Base-by-base conservation (phyloP, 2,797 vertebrate species). In the Microctenopoma stevenorrisi region DNA sequence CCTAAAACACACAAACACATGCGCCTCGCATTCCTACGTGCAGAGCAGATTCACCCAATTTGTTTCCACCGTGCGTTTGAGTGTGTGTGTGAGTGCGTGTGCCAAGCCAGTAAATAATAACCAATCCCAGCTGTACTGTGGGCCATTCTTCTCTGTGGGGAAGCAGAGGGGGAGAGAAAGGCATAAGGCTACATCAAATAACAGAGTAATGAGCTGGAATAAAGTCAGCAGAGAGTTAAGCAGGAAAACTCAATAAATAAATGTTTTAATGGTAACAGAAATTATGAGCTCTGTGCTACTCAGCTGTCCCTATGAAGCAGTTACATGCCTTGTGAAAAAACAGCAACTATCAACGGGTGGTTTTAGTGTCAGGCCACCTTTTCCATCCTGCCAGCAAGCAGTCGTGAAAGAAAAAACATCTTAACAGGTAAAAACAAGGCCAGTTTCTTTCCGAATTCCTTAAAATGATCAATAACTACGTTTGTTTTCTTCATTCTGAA, bases 31-130 rank as follows among this genome's bases (percentile, higher is more conserved):
- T 93, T 94, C 93, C 90, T 91, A 66, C 70, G 89, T 83, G 89
- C 87, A 88, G 85, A 92, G 90, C 90, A 93, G 91, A 93, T 92
- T 93, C 92, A 93, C 92, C 89, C 91, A 91, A 91, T 92, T 94
- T 94, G 91, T 94, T 94, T 94, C 91, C 91, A 92, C 78, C 87
- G 83, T 49, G 61, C 74, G 76, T 67, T 70, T 61, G 60, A 66
- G 61, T 64, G 67, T 64, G 79, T 67, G 71, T 64, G 71, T 70
- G 59, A 50, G 64, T 55, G 70, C 61, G 63, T 72, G 74, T 69
- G 85, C 91, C 89, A 93, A 91, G 88, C 89, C 91, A 88, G 92
- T 94, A 93, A 94, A 93, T 92, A 93, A 91, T 93, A 94, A 94
- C 92, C 90, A 92, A 89, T 89, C 87, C 89, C 93, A 94, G 92